phyloP scores from a whole-genome alignment of 2,888 invertebrate species.

The Abrostola triplasia region DNA sequence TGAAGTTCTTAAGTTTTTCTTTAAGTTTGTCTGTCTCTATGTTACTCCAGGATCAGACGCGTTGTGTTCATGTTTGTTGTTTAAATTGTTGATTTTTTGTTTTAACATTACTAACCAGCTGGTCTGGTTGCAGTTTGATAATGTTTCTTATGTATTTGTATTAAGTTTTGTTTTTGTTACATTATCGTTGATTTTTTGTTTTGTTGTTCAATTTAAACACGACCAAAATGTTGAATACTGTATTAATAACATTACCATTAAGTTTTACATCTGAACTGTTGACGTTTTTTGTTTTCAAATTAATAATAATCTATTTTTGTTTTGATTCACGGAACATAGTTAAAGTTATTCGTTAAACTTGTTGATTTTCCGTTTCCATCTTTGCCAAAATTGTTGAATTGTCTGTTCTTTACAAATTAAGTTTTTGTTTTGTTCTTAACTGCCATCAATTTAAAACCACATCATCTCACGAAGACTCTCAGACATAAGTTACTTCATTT shows the following conservation, averaged over 20 bases:
- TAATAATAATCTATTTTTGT: neutral
- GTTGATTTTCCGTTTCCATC: constrained; percentile 40
- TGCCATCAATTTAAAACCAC: neutral
- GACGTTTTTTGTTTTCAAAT: neutral
- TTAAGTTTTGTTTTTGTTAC: constrained; percentile 38
- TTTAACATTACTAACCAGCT: constrained; percentile 48
- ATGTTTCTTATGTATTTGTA: constrained; percentile 17
- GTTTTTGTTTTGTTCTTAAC: constrained; percentile 32
- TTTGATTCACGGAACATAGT: neutral
- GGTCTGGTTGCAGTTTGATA: constrained; percentile 46
- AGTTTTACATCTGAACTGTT: neutral
- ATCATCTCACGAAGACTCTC: neutral
- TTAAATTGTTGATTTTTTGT: constrained; percentile 51
- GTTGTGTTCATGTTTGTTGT: constrained; percentile 57
- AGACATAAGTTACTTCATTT: neutral
- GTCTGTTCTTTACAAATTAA: constrained; percentile 35
- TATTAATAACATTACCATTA: neutral
- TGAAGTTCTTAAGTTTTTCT: constrained; percentile 40
- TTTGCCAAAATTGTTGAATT: constrained; percentile 19
- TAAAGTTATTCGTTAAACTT: constrained; percentile 27
- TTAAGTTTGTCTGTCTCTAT: constrained; percentile 8
- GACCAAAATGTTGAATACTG: neutral
- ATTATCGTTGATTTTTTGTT: constrained; percentile 45
- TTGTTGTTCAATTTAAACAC: constrained; percentile 10
- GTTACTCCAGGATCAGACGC: constrained; percentile 36